These are phyloP conservation scores for Drosophila baimaii DNA, from an alignment of 1,140 invertebrate species.

Conservation along the genomic window DNA sequence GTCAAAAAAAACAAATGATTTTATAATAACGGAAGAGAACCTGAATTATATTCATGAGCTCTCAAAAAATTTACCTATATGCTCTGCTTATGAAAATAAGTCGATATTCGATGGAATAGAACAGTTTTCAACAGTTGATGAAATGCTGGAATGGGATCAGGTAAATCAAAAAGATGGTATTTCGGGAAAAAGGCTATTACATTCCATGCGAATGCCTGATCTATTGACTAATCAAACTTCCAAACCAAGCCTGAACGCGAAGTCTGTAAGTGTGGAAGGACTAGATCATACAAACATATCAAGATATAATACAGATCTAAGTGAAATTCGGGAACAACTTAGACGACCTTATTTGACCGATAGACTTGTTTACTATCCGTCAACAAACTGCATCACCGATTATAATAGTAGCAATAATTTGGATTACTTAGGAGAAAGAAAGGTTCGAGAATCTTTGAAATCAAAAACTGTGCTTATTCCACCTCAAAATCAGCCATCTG, in stretches of 20 bases:
- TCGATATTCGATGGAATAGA: slow-evolving; percentile 70
- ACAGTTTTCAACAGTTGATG: slow-evolving; percentile 49
- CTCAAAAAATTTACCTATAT: slow-evolving; percentile 83
- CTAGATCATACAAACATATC: neutral
- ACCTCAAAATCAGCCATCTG: neutral
- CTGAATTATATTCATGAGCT: slow-evolving; percentile 81
- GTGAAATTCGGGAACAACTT: slow-evolving; percentile 31
- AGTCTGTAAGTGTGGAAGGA: neutral
- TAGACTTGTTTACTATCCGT: slow-evolving; percentile 76
- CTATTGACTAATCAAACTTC: slow-evolving; percentile 50
- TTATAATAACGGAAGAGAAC: slow-evolving; percentile 75
- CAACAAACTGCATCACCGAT: slow-evolving; percentile 61
- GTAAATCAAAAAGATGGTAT: slow-evolving; percentile 14
- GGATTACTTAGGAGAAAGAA: slow-evolving; percentile 52
- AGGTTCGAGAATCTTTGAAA: neutral
- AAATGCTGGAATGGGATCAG: slow-evolving; percentile 67
- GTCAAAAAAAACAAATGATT: slow-evolving; percentile 32
- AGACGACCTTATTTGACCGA: slow-evolving; percentile 65
- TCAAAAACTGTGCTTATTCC: neutral
- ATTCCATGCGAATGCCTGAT: slow-evolving; percentile 58
- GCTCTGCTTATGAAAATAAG: slow-evolving; percentile 81
- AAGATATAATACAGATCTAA: slow-evolving; percentile 25
- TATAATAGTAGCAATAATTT: slow-evolving; percentile 68
- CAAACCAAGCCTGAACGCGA: neutral
- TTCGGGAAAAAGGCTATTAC: neutral